A percentile compares a stretch with the other conserved stretches of the same genome.
Evolutionary conservation across 1,140 invertebrate genomes (phyloP).

Genomic region (Drosophila eugracilis): DNA sequence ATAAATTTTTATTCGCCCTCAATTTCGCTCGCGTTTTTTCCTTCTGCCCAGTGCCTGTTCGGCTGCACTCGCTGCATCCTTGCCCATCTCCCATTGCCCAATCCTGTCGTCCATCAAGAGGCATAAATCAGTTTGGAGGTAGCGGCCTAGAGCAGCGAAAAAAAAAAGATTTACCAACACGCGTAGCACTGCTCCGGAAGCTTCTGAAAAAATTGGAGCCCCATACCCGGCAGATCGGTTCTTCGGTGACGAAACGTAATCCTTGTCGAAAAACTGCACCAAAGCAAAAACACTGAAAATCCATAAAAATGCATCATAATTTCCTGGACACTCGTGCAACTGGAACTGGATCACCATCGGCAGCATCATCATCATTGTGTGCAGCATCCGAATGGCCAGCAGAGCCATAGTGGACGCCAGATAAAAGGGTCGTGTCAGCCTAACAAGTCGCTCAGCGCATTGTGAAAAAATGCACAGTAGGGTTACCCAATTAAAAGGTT

Average conservation of each 20-base stretch:
- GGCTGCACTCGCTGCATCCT: conserved; percentile 63
- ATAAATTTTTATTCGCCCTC: conserved; percentile 76
- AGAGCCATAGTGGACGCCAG: conserved; percentile 1
- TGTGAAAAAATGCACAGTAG: conserved; percentile 9
- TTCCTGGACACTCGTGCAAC: conserved; percentile 51
- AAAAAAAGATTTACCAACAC: conserved; percentile 39
- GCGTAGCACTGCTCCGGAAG: conserved; percentile 65
- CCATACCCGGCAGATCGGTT: conserved; percentile 19
- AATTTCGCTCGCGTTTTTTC: conserved; percentile 39
- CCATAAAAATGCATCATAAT: conserved; percentile 85
- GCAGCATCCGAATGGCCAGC: conserved; percentile 21
- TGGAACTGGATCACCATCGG: conserved; percentile 63
- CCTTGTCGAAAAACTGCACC: conserved; percentile 65
- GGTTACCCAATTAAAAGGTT: neutral
- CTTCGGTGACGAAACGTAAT: conserved; percentile 61
- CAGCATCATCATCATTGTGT: conserved; percentile 33
- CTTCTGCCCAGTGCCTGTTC: conserved; percentile 42
- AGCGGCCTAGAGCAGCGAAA: conserved; percentile 21
- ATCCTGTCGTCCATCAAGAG: conserved; percentile 73
- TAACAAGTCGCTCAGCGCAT: conserved; percentile 6
- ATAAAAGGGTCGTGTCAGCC: neutral
- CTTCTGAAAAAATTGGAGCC: conserved; percentile 52
- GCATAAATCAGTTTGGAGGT: conserved; percentile 79
- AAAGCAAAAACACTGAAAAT: conserved; percentile 82
- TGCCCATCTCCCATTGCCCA: conserved; percentile 30